A percentile compares a stretch with the other conserved stretches of the same genome.
phyloP scores from a whole-genome alignment of 2,797 vertebrate species.

The Helicolenus hilgendorfi region DNA sequence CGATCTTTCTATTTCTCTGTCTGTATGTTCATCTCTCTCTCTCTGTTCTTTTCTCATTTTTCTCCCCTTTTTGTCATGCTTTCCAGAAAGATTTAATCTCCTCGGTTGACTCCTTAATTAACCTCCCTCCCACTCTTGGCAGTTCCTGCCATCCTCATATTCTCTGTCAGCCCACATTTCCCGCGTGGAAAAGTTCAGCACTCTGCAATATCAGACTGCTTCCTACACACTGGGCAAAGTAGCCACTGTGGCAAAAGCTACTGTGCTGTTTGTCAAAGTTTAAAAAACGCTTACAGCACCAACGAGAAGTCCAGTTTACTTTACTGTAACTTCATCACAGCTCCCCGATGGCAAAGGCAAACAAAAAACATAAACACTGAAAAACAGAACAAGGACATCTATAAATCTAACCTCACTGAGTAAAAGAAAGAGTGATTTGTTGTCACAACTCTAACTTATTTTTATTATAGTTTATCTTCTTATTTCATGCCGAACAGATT shows the following conservation, averaged over 20 bases:
- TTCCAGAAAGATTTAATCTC: conserved; percentile 63
- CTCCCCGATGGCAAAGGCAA: neutral
- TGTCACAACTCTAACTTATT: neutral
- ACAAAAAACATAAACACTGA: neutral
- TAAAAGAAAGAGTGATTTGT: neutral
- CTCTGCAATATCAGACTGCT: conserved; percentile 20
- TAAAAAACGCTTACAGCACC: conserved; percentile 13
- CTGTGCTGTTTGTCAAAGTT: conserved; percentile 11
- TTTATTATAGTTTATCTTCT: neutral
- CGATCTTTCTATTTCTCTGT: neutral
- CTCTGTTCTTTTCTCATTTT: neutral
- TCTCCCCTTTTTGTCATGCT: neutral
- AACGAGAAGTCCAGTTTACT: neutral
- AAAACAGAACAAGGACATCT: neutral
- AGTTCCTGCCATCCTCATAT: conserved; percentile 37
- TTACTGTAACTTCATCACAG: neutral
- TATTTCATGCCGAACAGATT: neutral
- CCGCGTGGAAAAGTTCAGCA: conserved; percentile 8
- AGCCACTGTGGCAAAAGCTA: conserved; percentile 3
- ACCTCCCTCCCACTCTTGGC: conserved; percentile 52
- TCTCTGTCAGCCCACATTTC: conserved; percentile 54
- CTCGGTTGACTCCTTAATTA: conserved; percentile 58
- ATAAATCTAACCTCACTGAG: neutral
- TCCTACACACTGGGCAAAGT: neutral
- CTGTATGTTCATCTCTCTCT: neutral